Evolutionary conservation across 2,797 vertebrate genomes (phyloP), one percentile per base, ranked within the genome.

Genomic region (Poecilia gillii): DNA sequence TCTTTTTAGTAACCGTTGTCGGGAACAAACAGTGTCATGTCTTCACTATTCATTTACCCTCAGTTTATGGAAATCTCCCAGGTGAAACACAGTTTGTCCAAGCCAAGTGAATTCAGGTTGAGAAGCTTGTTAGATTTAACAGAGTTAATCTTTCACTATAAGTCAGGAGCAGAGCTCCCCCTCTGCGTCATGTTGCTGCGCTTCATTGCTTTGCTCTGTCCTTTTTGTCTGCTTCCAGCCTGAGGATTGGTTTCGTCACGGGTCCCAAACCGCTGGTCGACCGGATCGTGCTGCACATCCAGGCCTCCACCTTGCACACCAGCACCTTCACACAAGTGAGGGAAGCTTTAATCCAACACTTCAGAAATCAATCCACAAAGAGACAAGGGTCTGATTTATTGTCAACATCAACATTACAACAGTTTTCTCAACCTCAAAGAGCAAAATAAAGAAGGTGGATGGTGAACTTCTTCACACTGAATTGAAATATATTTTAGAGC

Each of bases 311-410:
- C 0, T 89, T 99, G 95, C 97, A 99, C 83, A 93, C 97, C 2
- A 98, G 97, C 85, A 96, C 97, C 78, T 98, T 99, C 89, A 96
- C 97, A 39, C 98, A 99, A 97, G 98, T 97, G 92, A 92, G n/a
- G n/a, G 1, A 49, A 57, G 31, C 12, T 20, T 9, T 33, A 57
- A 13, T 6, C 1, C 36, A 3, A 66, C 36, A 20, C 36, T 36
- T 4, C 6, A 12, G 1, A 16, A 46, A 11, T 78, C 9, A 46
- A 1, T 6, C 31, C 0, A 41, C 46, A 46, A 28, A 46, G 45
- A 46, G 43, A 72, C 43, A 13, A 47, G 43, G 25, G 14, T 6
- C 14, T 46, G 33, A 57, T 23, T 23, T 6, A 12, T 9, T 16
- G 3, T 28, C 31, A 14, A 33, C 57, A 5, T 31, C 28, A 28